Base-by-base conservation (phyloP, 2,113 vertebrate genomes). In the Apistogramma diplotaenia region DNA sequence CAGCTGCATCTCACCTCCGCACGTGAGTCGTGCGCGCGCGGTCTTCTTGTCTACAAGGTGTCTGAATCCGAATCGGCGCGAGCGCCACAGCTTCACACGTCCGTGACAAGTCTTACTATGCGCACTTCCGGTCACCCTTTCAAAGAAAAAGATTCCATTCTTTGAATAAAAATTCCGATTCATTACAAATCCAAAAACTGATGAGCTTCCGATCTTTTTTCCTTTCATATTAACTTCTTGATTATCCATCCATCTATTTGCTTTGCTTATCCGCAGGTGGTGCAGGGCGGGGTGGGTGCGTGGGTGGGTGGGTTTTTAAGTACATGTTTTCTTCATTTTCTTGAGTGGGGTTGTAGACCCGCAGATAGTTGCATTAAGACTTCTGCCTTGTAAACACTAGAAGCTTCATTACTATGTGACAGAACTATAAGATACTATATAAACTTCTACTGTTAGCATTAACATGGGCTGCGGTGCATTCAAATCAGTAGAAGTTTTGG, bases 1-100 rank as follows among this genome's bases (percentile, higher is more conserved):
- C 81, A 75, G 62, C 76, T 71, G 93, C 93, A 95, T 95, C 62
- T 91, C 89, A 78, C 46, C 83, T 80, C 70, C 82, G 12, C 87
- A 62, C 77, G 84, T 82, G 85, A 84, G 83, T 76, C 78, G 79
- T 83, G 81, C 83, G 60, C 65, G 72, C 62, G 37, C 18, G 40
- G 73, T 74, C 74, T 76, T 16, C 59, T 60, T 2, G 51, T 82
- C 61, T 78, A 54, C 56, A 84, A 85, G 79, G 87, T 87, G 85
- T 91, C 85, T 91, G 61, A 67, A 23, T 67, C 82, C 84, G 85
- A 76, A 21, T 51, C 74, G 67, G 83, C 74, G 74, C 19, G 86
- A 74, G 84, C 60, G 16, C 53, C 4, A 55, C 73, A 4, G 59
- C 2, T 25, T 49, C 19, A 8, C 9, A 5, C 55, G 25, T 49